Conservation (phyloP, 2,888 invertebrate species). For the Drosophila meridionalis region DNA sequence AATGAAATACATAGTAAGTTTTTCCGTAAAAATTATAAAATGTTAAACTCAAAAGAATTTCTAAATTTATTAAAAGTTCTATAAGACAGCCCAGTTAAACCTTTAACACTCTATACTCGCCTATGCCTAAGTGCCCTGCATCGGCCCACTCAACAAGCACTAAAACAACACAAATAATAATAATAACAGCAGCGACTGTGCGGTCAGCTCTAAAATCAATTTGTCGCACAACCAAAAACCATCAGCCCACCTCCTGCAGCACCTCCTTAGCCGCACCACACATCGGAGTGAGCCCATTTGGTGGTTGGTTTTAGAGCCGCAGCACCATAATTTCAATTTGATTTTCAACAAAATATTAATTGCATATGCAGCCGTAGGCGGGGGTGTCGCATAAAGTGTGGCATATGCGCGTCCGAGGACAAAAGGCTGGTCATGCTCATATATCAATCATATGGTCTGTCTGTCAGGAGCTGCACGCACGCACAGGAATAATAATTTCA, state of each 20-base stretch:
- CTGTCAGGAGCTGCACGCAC: slow-evolving; percentile 58
- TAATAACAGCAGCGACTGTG: not conserved
- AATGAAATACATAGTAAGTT: not conserved
- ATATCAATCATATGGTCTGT: slow-evolving; percentile 45
- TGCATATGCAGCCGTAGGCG: slow-evolving; percentile 54
- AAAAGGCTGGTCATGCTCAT: slow-evolving; percentile 8
- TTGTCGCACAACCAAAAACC: slow-evolving; percentile 40
- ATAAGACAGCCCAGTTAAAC: not conserved
- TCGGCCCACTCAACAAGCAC: slow-evolving; percentile 17
- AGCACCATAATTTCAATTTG: slow-evolving; percentile 67
- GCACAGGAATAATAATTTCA: slow-evolving; percentile 33
- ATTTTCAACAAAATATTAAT: slow-evolving; percentile 72
- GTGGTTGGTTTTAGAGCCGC: slow-evolving; percentile 47
- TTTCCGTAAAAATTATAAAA: not conserved
- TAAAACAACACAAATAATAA: slow-evolving; percentile 27
- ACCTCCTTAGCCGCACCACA: not conserved
- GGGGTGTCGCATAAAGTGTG: slow-evolving; percentile 62
- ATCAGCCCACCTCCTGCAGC: slow-evolving; percentile 7
- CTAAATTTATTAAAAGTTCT: not conserved
- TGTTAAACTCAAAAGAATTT: not conserved
- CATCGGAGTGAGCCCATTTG: not conserved
- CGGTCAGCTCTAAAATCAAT: slow-evolving; percentile 43
- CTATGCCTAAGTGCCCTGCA: not conserved
- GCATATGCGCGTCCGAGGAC: slow-evolving; percentile 55
- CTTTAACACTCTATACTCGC: not conserved